phyloP scores from a whole-genome alignment of 2,113 vertebrate species.

The Zosterops japonicus region DNA sequence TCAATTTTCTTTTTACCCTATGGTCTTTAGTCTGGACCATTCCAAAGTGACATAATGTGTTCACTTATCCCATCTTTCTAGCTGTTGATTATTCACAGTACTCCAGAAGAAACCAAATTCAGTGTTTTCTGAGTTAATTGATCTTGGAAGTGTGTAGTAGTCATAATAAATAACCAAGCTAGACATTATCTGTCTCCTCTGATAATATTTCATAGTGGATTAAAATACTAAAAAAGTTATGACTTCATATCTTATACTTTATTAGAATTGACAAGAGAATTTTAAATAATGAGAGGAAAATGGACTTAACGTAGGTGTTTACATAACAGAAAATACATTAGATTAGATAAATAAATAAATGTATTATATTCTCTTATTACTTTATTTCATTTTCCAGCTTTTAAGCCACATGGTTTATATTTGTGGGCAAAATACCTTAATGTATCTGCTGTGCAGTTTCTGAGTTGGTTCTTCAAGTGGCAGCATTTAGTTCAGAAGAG shows the following conservation, averaged over 20 bases:
- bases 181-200: background rate
- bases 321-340: background rate
- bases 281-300: background rate
- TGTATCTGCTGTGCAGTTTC: background rate
- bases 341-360: background rate
- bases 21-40: background rate
- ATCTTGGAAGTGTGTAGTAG: background rate
- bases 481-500: background rate
- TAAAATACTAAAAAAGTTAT: background rate
- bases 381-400: background rate
- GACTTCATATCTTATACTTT: background rate
- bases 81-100: background rate
- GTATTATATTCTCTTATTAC: background rate
- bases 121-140: background rate
- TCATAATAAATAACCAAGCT: background rate
- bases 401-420: background rate
- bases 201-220: background rate
- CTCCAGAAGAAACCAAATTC: background rate
- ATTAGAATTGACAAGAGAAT: background rate
- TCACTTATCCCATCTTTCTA: background rate
- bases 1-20: background rate
- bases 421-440: background rate
- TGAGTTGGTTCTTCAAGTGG: background rate
- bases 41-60: background rate
- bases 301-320: background rate